Conservation (phyloP, 2,113 vertebrate genomes). For the Apteryx mantelli region DNA sequence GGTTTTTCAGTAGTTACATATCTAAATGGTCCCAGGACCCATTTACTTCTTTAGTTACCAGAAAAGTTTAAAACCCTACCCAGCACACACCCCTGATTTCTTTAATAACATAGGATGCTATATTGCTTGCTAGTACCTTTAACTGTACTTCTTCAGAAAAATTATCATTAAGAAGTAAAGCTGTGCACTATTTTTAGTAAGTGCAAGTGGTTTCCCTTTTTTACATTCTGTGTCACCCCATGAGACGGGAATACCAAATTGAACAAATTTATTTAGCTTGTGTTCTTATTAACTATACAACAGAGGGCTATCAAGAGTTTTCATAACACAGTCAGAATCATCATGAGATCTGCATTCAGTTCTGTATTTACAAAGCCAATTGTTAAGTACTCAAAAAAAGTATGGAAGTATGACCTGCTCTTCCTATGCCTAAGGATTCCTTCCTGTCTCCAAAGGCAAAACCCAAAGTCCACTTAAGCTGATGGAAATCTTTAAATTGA, state of each 20-base stretch:
- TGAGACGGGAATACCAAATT: background rate
- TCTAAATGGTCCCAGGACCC: background rate
- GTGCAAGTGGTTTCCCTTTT: background rate
- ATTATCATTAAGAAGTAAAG: background rate
- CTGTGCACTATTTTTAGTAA: background rate
- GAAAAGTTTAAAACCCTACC: background rate
- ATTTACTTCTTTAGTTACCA: background rate
- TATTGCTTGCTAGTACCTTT: background rate
- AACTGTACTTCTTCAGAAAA: background rate
- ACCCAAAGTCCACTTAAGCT: background rate
- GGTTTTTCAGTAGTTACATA: background rate
- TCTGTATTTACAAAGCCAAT: background rate
- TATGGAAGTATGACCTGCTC: background rate
- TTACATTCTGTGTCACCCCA: background rate
- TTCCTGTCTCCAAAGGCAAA: background rate
- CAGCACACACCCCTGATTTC: background rate
- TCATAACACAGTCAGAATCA: background rate
- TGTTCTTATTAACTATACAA: background rate
- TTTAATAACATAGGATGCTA: background rate
- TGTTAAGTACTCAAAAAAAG: background rate
- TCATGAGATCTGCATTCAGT: background rate
- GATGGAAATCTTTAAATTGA: background rate
- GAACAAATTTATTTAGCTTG: background rate
- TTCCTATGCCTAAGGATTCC: background rate
- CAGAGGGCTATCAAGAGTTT: background rate